Base-by-base conservation (phyloP, 2,113 vertebrate species). In the Stegostoma tigrinum region DNA sequence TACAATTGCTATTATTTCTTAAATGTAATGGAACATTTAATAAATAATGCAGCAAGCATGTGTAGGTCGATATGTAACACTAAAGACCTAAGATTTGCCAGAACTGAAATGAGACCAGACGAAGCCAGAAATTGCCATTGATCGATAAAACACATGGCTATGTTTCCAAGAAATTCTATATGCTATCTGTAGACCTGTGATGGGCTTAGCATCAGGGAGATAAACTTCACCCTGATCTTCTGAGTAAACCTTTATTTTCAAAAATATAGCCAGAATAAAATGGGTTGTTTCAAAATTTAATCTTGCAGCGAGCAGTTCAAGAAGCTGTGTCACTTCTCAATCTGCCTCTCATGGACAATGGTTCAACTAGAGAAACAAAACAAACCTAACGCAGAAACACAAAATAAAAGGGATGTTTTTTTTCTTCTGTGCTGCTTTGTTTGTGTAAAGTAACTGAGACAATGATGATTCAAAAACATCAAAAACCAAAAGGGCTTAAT, bases 261-360 rank as follows among this genome's bases (percentile, higher is more conserved):
- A 38, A 67, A 94, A 68, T 17, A 7, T 42, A 30, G 91, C 91
- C 42, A 27, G 66, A 90, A 94, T 70, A 23, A 94, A 23, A 30
- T 68, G 42, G 93, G 93, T 72, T n/a, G 48, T 94, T 94, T 48
- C 93, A 94, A 94, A 70, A 70, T 94, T 45, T 70, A 70, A 42
- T 68, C 67, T 45, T 48, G 23, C 15, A 12, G 23, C 38, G 27
- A 48, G n/a, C 8, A 42, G 38, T 94, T 94, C 67, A 70, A 70
- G 67, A 94, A 94, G 2, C 34, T 94, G 91, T 14, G 0, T 30
- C n/a, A 72, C 24, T 45, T 94, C 10, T 68, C 23, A 42, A 70
- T 48, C 42, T 94, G 21, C 67, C 48, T 68, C 7, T 66, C 38
- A 45, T n/a, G 27, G 90, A 93, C 90, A 38, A 38, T 66, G 15